Evolutionary conservation across 2,888 invertebrate genomes (phyloP).

Genomic region (Caenorhabditis sp.): DNA sequence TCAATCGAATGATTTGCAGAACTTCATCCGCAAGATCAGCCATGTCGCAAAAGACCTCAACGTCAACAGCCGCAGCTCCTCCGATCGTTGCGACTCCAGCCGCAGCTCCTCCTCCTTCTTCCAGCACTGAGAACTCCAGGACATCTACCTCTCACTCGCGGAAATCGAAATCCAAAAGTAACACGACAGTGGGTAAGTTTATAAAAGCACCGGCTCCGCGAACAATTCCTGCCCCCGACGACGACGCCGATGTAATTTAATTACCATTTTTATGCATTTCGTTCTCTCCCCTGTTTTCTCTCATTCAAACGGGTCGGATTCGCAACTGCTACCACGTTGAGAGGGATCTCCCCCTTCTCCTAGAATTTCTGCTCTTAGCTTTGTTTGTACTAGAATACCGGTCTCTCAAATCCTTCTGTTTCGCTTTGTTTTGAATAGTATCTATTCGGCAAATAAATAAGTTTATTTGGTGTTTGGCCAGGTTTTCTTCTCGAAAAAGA

Average conservation of each 20-base stretch:
- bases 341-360: constrained; percentile 11
- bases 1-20: constrained; percentile 26
- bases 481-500: background rate
- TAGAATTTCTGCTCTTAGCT: constrained; percentile 9
- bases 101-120: too few species aligned
- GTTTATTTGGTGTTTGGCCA: constrained; percentile 5
- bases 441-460: constrained; percentile 28
- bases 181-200: constrained; percentile 35
- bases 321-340: background rate
- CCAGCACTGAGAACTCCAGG: constrained; percentile 16
- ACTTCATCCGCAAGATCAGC: constrained; percentile 19
- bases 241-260: constrained; percentile 1
- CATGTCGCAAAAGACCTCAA: too few species aligned
- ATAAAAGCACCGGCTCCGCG: constrained; percentile 43
- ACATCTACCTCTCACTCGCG: constrained; percentile 24
- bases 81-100: too few species aligned
- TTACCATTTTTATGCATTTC: background rate
- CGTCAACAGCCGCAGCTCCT: too few species aligned
- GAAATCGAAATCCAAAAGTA: background rate
- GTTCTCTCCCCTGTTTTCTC: background rate
- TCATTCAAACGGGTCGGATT: background rate
- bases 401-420: constrained; percentile 3
- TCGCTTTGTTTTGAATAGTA: constrained; percentile 39
- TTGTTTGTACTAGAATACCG: constrained; percentile 4
- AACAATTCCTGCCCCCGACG: constrained; percentile 38